Conservation (phyloP, 2,113 vertebrate genomes). For the Brachyistius frenatus region DNA sequence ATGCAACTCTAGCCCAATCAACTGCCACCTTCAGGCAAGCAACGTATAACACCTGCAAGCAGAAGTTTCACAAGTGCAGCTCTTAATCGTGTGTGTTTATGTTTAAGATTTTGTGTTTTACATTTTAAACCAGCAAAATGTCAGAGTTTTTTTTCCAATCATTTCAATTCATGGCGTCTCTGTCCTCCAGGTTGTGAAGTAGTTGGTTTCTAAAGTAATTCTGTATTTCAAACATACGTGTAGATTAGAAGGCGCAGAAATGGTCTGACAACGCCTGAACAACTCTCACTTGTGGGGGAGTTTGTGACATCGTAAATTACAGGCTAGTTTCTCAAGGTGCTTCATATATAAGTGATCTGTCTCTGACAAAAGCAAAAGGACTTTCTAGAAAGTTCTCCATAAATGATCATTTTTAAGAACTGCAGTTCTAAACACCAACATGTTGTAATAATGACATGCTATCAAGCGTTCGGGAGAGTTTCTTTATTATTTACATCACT, state of each 20-base stretch:
- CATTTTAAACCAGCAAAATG: too few relatives aligned
- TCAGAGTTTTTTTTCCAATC: too few relatives aligned
- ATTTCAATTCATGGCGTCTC: too few relatives aligned
- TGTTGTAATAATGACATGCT: background rate
- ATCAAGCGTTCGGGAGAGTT: slow-evolving; percentile 19
- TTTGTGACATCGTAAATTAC: background rate
- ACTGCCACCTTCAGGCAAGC: slow-evolving; percentile 2
- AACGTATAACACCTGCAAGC: background rate
- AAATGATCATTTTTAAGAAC: slow-evolving; percentile 20
- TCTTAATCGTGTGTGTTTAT: background rate
- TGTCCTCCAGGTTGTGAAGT: background rate
- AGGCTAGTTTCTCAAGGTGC: background rate
- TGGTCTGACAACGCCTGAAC: background rate
- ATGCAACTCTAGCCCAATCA: slow-evolving; percentile 1
- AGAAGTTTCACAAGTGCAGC: too few relatives aligned
- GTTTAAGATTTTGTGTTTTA: too few relatives aligned
- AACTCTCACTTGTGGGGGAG: rapidly evolving
- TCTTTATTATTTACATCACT: slow-evolving; percentile 23
- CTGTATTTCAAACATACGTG: background rate
- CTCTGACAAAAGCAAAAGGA: slow-evolving; percentile 9
- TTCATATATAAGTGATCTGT: background rate
- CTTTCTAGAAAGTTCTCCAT: slow-evolving; percentile 19
- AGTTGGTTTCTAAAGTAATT: background rate
- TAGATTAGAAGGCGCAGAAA: background rate
- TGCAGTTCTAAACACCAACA: background rate